Evolutionary conservation across 2,797 vertebrate species (phyloP).

Genomic region (Phataginus tetradactyla): DNA sequence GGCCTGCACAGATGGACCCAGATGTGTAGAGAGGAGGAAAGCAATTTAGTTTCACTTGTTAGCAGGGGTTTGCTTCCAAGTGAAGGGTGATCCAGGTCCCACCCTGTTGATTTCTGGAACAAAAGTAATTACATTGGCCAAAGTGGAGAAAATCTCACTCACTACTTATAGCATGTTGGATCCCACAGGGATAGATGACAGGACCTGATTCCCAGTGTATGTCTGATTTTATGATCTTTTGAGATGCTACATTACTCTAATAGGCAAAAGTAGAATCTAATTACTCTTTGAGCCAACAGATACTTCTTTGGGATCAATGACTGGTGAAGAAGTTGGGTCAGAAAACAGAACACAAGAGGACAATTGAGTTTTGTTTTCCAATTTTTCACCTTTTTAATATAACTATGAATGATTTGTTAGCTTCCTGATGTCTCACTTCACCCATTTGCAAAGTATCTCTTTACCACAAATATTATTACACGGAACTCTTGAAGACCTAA

Average conservation of each 20-base stretch:
- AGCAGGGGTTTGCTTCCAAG: conserved; percentile 22
- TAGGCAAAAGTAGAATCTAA: neutral
- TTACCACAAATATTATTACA: neutral
- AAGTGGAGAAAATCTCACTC: conserved; percentile 55
- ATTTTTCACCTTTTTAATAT: neutral
- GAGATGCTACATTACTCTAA: conserved; percentile 33
- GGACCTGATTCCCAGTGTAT: conserved; percentile 17
- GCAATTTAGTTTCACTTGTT: conserved; percentile 72
- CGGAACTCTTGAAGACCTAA: neutral
- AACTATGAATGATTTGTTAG: neutral
- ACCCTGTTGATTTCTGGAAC: conserved; percentile 37
- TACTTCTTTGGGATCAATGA: neutral
- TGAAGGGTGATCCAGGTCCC: neutral
- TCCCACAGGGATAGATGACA: neutral
- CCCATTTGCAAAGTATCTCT: neutral
- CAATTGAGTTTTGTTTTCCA: neutral
- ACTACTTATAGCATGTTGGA: conserved; percentile 27
- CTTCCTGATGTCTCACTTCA: neutral
- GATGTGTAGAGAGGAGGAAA: conserved; percentile 24
- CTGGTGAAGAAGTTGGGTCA: neutral
- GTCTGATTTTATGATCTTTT: conserved; percentile 17
- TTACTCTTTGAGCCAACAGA: neutral
- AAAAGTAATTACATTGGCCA: conserved; percentile 59
- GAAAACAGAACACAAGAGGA: neutral
- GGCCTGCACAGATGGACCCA: conserved; percentile 36